Conservation (phyloP, 2,113 vertebrate species). For the Melanostigma gelatinosum region DNA sequence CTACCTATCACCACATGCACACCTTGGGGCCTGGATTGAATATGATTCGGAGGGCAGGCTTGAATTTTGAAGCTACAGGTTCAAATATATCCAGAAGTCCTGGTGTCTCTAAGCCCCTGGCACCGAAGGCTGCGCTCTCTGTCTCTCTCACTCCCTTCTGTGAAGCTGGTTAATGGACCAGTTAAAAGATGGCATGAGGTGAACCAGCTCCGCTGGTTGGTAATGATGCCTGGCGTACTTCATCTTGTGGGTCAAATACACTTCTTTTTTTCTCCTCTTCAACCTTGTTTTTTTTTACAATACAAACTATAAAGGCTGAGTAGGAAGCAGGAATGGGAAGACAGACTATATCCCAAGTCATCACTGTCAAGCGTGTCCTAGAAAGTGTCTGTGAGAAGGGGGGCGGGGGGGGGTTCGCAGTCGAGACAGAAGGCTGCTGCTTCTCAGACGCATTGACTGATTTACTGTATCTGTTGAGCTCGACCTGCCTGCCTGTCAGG, state of each 20-base stretch:
- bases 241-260: constrained; percentile 61
- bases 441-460: constrained; percentile 74
- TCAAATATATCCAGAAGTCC: constrained; percentile 53
- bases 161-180: constrained; percentile 74
- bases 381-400: constrained; percentile 27
- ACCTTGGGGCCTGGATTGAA: constrained; percentile 50
- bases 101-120: constrained; percentile 43
- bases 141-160: neutral
- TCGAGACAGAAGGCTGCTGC: constrained; percentile 70
- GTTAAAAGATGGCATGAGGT: constrained; percentile 68
- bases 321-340: constrained; percentile 5
- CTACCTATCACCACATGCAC: constrained; percentile 48
- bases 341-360: constrained; percentile 14
- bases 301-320: constrained; percentile 6
- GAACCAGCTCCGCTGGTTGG: constrained; percentile 62
- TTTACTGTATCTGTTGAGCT: constrained; percentile 78
- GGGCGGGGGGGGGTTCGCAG: constrained; percentile 17
- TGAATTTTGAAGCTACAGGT: constrained; percentile 61
- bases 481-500: constrained; percentile 76
- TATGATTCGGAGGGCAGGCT: constrained; percentile 47
- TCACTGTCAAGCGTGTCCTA: constrained; percentile 37
- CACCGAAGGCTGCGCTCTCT: constrained; percentile 36
- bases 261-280: constrained; percentile 6
- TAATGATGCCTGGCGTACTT: constrained; percentile 76
- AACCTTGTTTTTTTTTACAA: constrained; percentile 19